A percentile compares a stretch with the other conserved stretches of the same genome.
Evolutionary conservation across 1,140 invertebrate species (phyloP).

Genomic region (Aphaenogaster rudis): DNA sequence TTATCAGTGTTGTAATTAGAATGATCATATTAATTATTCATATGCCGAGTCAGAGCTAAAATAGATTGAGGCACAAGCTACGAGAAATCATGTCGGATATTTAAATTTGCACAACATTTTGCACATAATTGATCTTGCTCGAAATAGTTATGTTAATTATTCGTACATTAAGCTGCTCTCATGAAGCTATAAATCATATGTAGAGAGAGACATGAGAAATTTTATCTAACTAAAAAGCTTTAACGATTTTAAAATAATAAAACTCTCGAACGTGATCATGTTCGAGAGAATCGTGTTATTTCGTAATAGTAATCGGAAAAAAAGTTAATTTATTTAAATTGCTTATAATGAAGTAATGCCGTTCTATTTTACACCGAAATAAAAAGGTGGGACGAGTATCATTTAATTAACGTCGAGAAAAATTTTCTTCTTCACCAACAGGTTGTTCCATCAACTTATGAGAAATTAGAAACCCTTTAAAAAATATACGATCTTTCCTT

Average conservation of each 20-base stretch:
- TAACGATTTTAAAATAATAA: slow-evolving; percentile 4
- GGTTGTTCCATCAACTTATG: background rate
- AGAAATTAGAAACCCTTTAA: background rate
- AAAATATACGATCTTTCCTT: background rate
- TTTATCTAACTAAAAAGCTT: background rate
- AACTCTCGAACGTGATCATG: background rate
- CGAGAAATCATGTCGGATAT: slow-evolving; percentile 9
- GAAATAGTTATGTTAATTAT: slow-evolving; percentile 16
- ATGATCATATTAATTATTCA: slow-evolving; percentile 13
- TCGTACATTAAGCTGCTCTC: background rate
- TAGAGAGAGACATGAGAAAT: background rate
- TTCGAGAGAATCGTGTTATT: background rate
- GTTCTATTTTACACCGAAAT: slow-evolving; percentile 18
- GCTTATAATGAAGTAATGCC: slow-evolving; percentile 5
- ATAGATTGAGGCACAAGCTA: background rate
- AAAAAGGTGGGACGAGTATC: background rate
- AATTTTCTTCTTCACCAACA: slow-evolving; percentile 22
- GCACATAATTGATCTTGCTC: background rate
- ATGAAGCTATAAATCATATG: background rate
- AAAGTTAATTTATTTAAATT: slow-evolving; percentile 29
- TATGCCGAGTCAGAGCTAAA: background rate
- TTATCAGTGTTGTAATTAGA: background rate
- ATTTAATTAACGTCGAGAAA: background rate
- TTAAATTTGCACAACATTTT: background rate
- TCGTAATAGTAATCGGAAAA: background rate